Base-by-base conservation (phyloP, 2,888 invertebrate genomes). In the Drosophila vallismaia region DNA sequence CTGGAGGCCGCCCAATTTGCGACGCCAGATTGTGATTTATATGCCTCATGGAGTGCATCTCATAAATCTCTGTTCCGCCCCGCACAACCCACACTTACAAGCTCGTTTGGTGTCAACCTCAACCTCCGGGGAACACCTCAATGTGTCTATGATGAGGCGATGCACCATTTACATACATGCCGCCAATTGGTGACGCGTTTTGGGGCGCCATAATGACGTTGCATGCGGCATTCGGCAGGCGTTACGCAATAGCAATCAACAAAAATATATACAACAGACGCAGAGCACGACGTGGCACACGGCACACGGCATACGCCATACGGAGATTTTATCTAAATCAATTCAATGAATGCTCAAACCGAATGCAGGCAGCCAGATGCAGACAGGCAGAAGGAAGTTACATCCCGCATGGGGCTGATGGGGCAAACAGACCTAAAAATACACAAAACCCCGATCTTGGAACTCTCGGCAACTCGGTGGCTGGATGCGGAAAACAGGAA, bases 301-400 rank as follows among this genome's bases (percentile, higher is more conserved):
- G 19, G 19, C 19, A 19, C 19, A 19, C 76, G 74, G 64, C 51
- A 26, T 12, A 26, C 38, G 38, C 7, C 53, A 79, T 76, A 82
- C 76, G 75, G 67, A 46, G 66, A 85, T 76, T 76, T 74, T 78
- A 82, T 86, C 82, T 81, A 78, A 82, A 86, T 84, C 87, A 82
- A 86, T 82, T 82, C 71, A 81, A 84, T 76, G 87, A 82, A 81
- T 66, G 72, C 69, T 72, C 58, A 62, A 66, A 28, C 62, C 28
- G 54, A 66, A 78, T 74, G 73, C 77, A 64, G 75, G 77, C 79
- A 60, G 44, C 38, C 55, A 58, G 48, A 62, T 53, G 57, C 59
- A 44, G 60, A 31, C 51, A 46, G 42, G 45, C 58, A 69, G 64
- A 62, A 66, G 62, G 59, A 49, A 49, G 57, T 62, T 66, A 57